Conservation (phyloP, 2,797 vertebrate species). For the Enteromius afrohamiltoni region DNA sequence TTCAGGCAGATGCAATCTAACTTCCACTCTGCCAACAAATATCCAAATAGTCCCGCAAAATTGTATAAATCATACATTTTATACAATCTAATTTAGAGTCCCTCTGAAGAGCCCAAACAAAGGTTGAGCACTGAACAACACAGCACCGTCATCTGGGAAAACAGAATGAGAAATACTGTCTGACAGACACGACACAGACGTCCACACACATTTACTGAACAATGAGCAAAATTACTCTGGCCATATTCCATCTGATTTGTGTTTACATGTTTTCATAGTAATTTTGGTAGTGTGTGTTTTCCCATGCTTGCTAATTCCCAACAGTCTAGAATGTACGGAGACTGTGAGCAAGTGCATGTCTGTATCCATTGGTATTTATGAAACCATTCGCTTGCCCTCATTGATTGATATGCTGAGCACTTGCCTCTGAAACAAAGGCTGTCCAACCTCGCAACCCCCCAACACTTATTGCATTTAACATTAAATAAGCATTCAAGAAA, state of each 20-base stretch:
- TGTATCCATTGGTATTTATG: conserved; percentile 30
- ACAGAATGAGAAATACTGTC: conserved; percentile 52
- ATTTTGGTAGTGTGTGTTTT: neutral
- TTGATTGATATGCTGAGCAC: conserved; percentile 70
- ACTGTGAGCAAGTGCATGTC: conserved; percentile 10
- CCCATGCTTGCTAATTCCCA: conserved; percentile 7
- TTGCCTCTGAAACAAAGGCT: conserved; percentile 64
- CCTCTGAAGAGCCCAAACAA: conserved; percentile 69
- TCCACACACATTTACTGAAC: conserved; percentile 34
- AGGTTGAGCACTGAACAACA: conserved; percentile 80
- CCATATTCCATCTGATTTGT: conserved; percentile 58
- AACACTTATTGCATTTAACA: conserved; percentile 72
- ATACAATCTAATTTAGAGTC: conserved; percentile 73
- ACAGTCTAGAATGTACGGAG: neutral
- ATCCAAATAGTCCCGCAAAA: conserved; percentile 65
- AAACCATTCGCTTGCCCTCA: neutral
- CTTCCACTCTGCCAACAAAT: conserved; percentile 48
- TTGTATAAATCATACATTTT: conserved; percentile 66
- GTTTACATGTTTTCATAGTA: conserved; percentile 17
- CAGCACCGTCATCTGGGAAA: conserved; percentile 70
- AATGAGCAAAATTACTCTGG: conserved; percentile 55
- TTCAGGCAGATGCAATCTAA: conserved; percentile 17
- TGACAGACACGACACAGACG: conserved; percentile 29
- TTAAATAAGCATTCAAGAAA: conserved; percentile 76
- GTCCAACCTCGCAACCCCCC: conserved; percentile 46